Evolutionary conservation across 2,888 invertebrate genomes (phyloP), one percentile per base, ranked within the genome.

Genomic region (Autographa pulchrina): DNA sequence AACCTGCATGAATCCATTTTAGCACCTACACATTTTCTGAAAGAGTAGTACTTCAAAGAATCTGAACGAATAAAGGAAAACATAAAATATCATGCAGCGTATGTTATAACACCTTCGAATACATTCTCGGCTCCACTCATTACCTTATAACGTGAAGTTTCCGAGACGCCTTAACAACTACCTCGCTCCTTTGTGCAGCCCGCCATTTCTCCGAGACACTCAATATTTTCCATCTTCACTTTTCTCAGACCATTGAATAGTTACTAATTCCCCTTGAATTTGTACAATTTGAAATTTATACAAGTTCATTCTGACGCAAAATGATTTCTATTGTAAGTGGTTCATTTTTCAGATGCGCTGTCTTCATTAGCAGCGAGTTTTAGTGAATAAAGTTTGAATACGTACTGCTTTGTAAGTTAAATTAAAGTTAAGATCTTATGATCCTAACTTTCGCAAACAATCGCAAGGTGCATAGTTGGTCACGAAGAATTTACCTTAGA

Each of bases 181-280:
- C 31, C 56, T 38, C 32, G 8, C 32, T 61, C 60, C 70, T 72
- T 70, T 70, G 54, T 69, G 59, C 61, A 72, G 41, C 18, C 67
- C 52, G 35, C 31, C 68, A 32, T 67, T 77, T 60, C 65, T 61
- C 48, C 54, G 41, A 68, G 60, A 14, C 16, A 38, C 54, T 71
- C 58, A 77, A 73, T 72, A 80, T 70, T 74, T 70, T 41, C 61
- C 61, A 70, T 67, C 72, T 83, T 74, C 68, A 70, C 67, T 80
- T 77, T 71, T 72, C 52, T 65, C 78, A 64, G 68, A 71, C 66
- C 72, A 77, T 73, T 83, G 81, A 83, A 83, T 75, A 71, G 77
- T 66, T 77, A 65, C 67, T 74, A 83, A 73, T 80, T 77, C 68
- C 61, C 18, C 16, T 68, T 38, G n/a, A 74, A 60, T 68, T 77